Evolutionary conservation across 2,113 vertebrate genomes (phyloP).

Genomic region (Penelope pileata): DNA sequence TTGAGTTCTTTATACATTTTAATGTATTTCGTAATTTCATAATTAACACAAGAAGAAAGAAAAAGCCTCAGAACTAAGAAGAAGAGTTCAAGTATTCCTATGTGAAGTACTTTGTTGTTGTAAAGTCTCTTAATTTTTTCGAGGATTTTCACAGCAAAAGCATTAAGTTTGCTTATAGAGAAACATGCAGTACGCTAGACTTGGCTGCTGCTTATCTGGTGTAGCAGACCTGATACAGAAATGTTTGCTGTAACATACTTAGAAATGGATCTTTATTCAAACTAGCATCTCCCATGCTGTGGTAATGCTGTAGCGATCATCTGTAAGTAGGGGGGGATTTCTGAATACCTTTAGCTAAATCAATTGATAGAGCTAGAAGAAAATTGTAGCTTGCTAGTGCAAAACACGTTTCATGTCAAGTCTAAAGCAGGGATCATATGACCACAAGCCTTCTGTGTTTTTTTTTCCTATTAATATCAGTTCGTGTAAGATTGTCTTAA

Average conservation of each 20-base stretch:
- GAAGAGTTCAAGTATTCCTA: not conserved
- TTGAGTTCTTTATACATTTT: not conserved
- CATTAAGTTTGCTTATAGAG: not conserved
- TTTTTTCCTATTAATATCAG: not conserved
- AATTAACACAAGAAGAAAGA: not conserved
- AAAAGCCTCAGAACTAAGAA: not conserved
- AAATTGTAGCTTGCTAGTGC: not conserved
- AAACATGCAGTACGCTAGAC: not conserved
- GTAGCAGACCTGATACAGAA: not conserved
- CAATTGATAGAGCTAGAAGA: slow-evolving; percentile 11
- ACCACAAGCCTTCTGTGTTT: not conserved
- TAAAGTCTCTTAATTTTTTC: not conserved
- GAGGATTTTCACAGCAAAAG: not conserved
- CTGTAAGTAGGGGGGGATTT: not conserved
- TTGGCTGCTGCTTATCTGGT: not conserved
- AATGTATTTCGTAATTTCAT: not conserved
- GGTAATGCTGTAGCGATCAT: not conserved
- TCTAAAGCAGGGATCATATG: not conserved
- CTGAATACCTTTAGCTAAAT: slow-evolving; percentile 26
- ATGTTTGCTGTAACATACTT: not conserved
- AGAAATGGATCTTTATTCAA: not conserved
- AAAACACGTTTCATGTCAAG: not conserved
- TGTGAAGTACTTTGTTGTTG: not conserved
- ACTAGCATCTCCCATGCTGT: not conserved
- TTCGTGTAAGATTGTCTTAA: not conserved